Conservation (phyloP, 30 jellyfish, hydroid and myxozoan species). For the Aurelia coerulea region DNA sequence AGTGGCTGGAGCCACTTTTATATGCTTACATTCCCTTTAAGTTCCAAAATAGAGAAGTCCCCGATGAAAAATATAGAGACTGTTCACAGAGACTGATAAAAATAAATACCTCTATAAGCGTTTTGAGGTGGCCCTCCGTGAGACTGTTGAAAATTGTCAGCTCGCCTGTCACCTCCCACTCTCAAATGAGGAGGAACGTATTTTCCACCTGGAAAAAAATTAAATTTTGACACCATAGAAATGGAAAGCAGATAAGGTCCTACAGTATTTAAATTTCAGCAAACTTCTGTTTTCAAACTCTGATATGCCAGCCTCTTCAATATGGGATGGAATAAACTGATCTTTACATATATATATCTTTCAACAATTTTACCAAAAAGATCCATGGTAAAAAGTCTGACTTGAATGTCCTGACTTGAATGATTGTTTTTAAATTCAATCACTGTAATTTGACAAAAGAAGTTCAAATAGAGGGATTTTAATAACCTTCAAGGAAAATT, state of each 20-base stretch:
- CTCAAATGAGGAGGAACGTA: constrained; percentile 83
- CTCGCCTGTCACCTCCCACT: constrained; percentile 43
- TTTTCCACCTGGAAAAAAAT: constrained; percentile 13
- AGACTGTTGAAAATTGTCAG: constrained; percentile 35
- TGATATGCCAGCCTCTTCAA: no score
- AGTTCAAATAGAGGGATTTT: neutral
- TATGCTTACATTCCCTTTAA: no score
- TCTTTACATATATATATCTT: no score
- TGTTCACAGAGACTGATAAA: no score
- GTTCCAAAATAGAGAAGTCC: neutral
- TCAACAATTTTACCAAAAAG: neutral
- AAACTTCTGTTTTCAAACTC: no score
- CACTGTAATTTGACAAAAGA: neutral
- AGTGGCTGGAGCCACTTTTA: no score
- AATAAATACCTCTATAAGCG: constrained; percentile 26
- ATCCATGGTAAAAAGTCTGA: neutral
- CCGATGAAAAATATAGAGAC: no score
- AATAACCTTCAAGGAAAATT: no score
- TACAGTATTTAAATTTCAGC: no score
- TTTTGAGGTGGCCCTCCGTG: constrained; percentile 52
- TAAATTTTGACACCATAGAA: no score
- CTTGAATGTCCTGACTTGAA: neutral
- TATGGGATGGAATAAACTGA: no score
- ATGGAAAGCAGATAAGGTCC: no score
- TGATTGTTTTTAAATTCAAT: neutral